Conservation (phyloP, 2,888 invertebrate species). For the Drosophila quinaria region DNA sequence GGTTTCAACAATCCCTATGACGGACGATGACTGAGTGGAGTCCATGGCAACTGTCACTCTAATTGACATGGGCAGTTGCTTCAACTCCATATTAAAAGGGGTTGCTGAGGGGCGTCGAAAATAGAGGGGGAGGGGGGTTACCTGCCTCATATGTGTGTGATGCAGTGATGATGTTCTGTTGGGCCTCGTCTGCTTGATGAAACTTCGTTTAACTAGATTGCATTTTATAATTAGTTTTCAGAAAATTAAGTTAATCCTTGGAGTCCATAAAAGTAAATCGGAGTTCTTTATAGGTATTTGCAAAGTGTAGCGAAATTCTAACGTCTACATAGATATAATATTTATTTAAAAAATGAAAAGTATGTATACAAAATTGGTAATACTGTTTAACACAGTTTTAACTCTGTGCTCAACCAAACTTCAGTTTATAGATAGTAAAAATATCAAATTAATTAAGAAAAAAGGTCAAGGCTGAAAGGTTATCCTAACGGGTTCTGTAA, state of each 20-base stretch:
- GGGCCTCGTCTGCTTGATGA: constrained; percentile 13
- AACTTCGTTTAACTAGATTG: constrained; percentile 48
- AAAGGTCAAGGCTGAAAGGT: no score
- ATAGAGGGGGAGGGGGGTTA: background rate
- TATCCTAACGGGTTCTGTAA: background rate
- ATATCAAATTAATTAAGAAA: no score
- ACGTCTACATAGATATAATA: no score
- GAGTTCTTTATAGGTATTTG: background rate
- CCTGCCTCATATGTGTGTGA: constrained; percentile 8
- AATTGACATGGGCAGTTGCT: constrained; percentile 63
- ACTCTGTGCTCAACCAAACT: no score
- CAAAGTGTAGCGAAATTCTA: no score
- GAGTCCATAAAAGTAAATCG: constrained; percentile 16
- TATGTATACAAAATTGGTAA: no score
- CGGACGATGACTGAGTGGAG: constrained; percentile 43
- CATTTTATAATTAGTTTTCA: constrained; percentile 57
- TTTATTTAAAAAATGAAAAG: no score
- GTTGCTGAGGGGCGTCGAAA: background rate
- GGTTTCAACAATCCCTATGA: constrained; percentile 21
- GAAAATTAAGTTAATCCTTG: constrained; percentile 22
- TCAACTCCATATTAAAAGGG: constrained; percentile 9
- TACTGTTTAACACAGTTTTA: no score
- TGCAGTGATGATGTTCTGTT: constrained; percentile 30
- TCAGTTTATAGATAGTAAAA: no score
- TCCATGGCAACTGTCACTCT: constrained; percentile 70